Evolutionary conservation across 2,113 vertebrate genomes (phyloP).

Genomic region (Nymphicus hollandicus): DNA sequence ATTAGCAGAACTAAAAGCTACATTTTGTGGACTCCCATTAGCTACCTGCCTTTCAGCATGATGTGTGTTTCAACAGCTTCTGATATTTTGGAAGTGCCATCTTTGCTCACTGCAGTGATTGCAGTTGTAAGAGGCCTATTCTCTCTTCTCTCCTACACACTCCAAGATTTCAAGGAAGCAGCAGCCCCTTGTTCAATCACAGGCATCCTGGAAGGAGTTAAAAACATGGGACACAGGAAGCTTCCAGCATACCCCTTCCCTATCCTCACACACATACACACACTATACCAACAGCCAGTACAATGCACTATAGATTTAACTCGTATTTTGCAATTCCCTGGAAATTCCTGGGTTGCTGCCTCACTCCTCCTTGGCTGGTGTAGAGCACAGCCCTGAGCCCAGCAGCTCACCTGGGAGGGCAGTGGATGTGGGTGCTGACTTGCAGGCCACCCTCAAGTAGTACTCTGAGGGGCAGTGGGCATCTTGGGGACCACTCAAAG

Average conservation of each 20-base stretch:
- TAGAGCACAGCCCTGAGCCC: rapidly evolving
- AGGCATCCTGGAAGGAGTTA: background rate
- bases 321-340: background rate
- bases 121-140: background rate
- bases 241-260: background rate
- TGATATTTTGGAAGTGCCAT: background rate
- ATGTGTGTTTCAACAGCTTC: background rate
- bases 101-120: background rate
- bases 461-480: background rate
- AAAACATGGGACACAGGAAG: background rate
- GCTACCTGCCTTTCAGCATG: background rate
- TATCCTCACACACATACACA: too few relatives aligned
- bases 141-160: background rate
- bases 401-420: background rate
- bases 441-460: rapidly evolving
- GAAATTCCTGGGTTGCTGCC: background rate
- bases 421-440: background rate
- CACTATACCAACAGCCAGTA: background rate
- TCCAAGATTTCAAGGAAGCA: background rate
- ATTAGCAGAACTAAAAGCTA: background rate
- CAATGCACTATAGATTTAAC: background rate
- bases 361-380: rapidly evolving
- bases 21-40: background rate
- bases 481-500: rapidly evolving
- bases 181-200: background rate